A percentile compares a stretch with the other conserved stretches of the same genome.
phyloP scores from a whole-genome alignment of 2,888 invertebrate genomes.

The Drosophila aldrichi region DNA sequence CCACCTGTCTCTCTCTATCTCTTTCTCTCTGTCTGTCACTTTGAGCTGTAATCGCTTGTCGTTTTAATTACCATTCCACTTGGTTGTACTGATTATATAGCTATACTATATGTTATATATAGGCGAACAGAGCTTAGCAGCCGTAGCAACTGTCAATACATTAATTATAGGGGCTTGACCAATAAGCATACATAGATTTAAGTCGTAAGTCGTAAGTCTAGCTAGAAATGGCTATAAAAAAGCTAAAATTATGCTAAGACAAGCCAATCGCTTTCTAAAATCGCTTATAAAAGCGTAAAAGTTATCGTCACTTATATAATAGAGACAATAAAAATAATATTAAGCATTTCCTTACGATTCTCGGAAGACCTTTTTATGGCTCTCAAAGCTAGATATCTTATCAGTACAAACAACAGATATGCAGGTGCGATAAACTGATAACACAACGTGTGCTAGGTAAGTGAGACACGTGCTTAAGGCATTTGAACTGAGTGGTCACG shows the following conservation, averaged over 20 bases:
- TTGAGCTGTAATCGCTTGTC: not conserved
- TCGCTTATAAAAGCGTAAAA: too few relatives aligned
- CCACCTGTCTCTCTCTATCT: not conserved
- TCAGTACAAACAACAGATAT: slow-evolving; percentile 27
- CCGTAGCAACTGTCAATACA: slow-evolving; percentile 8
- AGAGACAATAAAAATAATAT: not conserved
- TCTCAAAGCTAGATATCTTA: slow-evolving; percentile 6
- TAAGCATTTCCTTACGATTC: slow-evolving; percentile 17
- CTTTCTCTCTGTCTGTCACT: not conserved
- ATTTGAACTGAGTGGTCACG: not conserved
- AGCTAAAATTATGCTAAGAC: not conserved
- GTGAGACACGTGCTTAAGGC: slow-evolving; percentile 14
- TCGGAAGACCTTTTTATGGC: slow-evolving; percentile 53
- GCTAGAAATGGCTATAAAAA: not conserved
- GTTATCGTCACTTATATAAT: slow-evolving; percentile 3
- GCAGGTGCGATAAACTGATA: slow-evolving; percentile 27
- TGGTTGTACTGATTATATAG: slow-evolving; percentile 8
- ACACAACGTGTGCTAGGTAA: slow-evolving; percentile 32
- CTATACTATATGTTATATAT: not conserved
- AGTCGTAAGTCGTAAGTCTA: not conserved
- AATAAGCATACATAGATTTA: not conserved
- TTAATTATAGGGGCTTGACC: slow-evolving; percentile 30
- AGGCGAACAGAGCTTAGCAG: not conserved
- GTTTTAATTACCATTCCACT: slow-evolving; percentile 18
- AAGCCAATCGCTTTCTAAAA: too few relatives aligned